Conservation (phyloP, 2,113 vertebrate species). For the Cyanoliseus patagonus region DNA sequence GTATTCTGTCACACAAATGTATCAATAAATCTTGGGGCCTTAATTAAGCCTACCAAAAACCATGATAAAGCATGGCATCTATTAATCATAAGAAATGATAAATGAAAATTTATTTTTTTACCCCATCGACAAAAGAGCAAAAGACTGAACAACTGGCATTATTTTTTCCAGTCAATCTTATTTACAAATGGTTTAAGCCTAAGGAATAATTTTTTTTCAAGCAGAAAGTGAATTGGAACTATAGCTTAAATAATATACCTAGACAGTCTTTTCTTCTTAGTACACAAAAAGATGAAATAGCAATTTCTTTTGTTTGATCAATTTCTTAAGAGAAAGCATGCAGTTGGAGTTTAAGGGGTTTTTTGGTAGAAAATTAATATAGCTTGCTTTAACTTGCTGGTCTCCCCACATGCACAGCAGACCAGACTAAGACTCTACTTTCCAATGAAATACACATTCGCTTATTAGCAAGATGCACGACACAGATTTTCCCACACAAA, state of each 20-base stretch:
- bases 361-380: background rate
- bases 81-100: background rate
- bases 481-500: background rate
- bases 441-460: background rate
- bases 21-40: background rate
- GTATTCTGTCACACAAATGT: background rate
- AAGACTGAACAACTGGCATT: background rate
- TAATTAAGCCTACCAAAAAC: background rate
- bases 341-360: background rate
- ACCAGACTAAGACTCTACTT: background rate
- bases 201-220: background rate
- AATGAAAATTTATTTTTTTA: background rate
- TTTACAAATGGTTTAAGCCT: background rate
- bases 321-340: background rate
- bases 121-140: background rate
- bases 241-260: background rate
- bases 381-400: background rate
- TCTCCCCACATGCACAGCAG: background rate
- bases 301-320: background rate
- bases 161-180: background rate
- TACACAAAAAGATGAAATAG: background rate
- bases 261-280: background rate
- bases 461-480: background rate
- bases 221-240: background rate
- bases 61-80: background rate